Conservation (phyloP, 2,888 invertebrate genomes). For the Chaitophorus viminalis region DNA sequence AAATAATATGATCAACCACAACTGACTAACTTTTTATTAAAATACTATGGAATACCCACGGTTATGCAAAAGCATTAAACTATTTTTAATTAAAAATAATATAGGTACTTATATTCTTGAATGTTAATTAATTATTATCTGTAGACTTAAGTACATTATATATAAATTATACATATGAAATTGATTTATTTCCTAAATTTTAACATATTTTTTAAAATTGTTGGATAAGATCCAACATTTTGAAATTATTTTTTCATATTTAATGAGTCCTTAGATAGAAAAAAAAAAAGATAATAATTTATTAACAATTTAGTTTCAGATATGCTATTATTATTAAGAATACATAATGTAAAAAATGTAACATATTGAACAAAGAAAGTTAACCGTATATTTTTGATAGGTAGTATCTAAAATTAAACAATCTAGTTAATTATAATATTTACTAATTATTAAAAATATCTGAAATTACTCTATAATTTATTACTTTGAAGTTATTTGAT, state of each 20-base stretch:
- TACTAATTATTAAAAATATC: not conserved
- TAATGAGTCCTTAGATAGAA: not conserved
- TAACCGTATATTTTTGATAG: not conserved
- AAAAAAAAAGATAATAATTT: not conserved
- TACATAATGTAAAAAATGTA: not conserved
- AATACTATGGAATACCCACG: not conserved
- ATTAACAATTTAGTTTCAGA: not conserved
- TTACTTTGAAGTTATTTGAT: not conserved
- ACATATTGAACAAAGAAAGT: not conserved
- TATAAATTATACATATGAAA: not conserved
- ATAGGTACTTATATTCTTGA: not conserved
- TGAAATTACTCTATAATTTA: not conserved
- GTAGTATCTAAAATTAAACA: not conserved
- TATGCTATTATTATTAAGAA: not conserved
- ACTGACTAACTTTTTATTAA: conserved; percentile 46
- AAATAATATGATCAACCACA: conserved; percentile 43
- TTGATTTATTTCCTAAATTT: not conserved
- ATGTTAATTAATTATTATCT: conserved; percentile 3
- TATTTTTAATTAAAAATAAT: not conserved
- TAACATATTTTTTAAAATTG: too few species aligned
- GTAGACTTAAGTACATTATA: not conserved
- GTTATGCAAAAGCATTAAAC: not conserved
- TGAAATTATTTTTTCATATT: not conserved
- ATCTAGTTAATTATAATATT: not conserved
- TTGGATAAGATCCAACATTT: not conserved